phyloP scores from a whole-genome alignment of 2,113 vertebrate genomes.

The Corydoras sp. region DNA sequence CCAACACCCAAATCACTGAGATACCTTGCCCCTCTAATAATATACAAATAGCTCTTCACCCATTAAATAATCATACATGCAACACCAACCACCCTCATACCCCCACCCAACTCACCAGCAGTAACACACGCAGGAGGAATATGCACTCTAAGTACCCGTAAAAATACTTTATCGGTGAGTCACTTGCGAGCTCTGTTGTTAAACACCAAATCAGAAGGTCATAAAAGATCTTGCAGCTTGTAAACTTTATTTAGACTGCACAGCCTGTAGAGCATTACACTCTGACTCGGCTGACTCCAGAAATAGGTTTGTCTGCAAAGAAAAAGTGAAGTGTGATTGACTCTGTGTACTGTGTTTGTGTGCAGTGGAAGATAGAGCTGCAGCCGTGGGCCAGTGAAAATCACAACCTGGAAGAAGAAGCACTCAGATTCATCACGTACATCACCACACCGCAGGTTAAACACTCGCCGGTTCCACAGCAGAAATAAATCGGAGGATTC shows the following conservation, averaged over 20 bases:
- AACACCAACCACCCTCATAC: no score
- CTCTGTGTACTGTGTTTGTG: slow-evolving; percentile 3
- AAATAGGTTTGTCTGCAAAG: not conserved
- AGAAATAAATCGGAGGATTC: not conserved
- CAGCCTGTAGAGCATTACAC: not conserved
- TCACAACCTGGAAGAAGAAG: slow-evolving; percentile 79
- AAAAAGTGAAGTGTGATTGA: not conserved
- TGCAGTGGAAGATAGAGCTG: slow-evolving; percentile 84
- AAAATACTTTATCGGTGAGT: not conserved
- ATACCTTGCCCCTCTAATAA: no score
- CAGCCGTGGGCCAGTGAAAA: slow-evolving; percentile 80
- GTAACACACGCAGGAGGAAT: no score
- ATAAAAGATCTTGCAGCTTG: not conserved
- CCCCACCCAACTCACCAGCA: no score
- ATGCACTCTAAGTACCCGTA: no score
- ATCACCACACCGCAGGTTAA: slow-evolving; percentile 83
- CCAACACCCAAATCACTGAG: no score
- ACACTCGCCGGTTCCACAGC: slow-evolving; percentile 1
- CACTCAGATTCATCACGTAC: slow-evolving; percentile 80
- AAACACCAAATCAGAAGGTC: not conserved
- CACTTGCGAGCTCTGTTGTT: not conserved
- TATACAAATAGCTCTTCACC: no score
- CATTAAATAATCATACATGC: no score
- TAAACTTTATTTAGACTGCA: not conserved
- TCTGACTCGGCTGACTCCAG: not conserved